Evolutionary conservation across 1,140 invertebrate species (phyloP), one percentile per base, ranked within the genome.

Genomic region (Calliopsis andreniformis): DNA sequence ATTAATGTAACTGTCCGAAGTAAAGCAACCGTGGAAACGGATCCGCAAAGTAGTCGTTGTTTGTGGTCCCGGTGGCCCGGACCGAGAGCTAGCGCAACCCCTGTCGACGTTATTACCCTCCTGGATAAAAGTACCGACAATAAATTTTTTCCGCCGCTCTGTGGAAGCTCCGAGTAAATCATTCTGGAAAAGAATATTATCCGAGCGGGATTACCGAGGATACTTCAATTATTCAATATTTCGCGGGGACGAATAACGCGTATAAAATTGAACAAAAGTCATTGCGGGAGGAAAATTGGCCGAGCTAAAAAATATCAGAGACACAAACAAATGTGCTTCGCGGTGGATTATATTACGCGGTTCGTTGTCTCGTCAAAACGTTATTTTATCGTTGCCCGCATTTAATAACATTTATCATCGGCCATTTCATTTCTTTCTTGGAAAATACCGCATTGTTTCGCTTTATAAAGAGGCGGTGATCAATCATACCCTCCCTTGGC

Each of bases 221-320:
- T 45, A 12, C 28, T 25, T 25, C 14, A 45, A 76, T 76, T 61
- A 75, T 75, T 64, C 28, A 45, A 67, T 55, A 76, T 68, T 51
- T 42, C 23, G 39, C 25, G 23, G 45, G 35, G 20, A 14, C 8
- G 35, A 28, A 8, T 43, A 14, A 14, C n/a, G 25, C 43, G 32
- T 18, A 6, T 18, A 45, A 43, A 64, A 55, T 30, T 42, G 6
- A 10, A 39, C 18, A 18, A 20, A 25, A 14, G 3, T 35, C 28
- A 3, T 59, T 23, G 43, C 23, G 12, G 39, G 35, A 18, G 6
- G 43, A 45, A 43, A 64, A 47, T 55, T 25, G 35, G 25, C 1
- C 51, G 1, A 1, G 3, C 23, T 53, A 6, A 16, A 47, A 47
- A 47, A 10, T 39, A 39, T 39, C 35, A 10, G 3, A 10, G 35